These are phyloP conservation scores for Epinephelus lanceolatus DNA, from an alignment of 2,113 vertebrate genomes.

Conservation along the genomic window DNA sequence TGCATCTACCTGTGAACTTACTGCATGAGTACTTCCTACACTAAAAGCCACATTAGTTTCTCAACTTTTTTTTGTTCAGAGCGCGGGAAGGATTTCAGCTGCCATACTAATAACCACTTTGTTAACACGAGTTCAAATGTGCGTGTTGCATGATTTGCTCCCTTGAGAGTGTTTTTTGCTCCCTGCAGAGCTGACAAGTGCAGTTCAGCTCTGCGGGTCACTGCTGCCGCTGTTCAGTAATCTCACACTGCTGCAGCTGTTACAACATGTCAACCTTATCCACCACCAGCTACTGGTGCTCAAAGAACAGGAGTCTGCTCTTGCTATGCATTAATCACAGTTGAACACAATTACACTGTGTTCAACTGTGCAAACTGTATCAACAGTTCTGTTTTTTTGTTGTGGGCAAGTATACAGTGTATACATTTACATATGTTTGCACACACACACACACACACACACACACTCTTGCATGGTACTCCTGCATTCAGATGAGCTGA, in stretches of 20 bases:
- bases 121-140: background rate
- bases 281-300: background rate
- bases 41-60: background rate
- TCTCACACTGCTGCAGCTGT: slow-evolving; percentile 21
- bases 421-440: no score
- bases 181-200: background rate
- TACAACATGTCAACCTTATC: background rate
- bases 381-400: background rate
- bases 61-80: background rate
- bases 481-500: no score
- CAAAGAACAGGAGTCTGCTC: background rate
- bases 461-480: no score
- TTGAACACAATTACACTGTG: no score
- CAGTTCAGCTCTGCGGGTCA: background rate
- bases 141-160: background rate
- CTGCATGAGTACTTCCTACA: background rate
- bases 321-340: no score
- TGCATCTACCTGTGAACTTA: no score
- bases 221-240: slow-evolving; percentile 8
- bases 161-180: background rate
- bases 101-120: background rate
- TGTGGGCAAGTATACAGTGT: no score
- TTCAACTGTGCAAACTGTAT: background rate
- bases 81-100: background rate
- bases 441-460: no score